Conservation (phyloP, 2,113 vertebrate species). For the Petaurus breviceps region DNA sequence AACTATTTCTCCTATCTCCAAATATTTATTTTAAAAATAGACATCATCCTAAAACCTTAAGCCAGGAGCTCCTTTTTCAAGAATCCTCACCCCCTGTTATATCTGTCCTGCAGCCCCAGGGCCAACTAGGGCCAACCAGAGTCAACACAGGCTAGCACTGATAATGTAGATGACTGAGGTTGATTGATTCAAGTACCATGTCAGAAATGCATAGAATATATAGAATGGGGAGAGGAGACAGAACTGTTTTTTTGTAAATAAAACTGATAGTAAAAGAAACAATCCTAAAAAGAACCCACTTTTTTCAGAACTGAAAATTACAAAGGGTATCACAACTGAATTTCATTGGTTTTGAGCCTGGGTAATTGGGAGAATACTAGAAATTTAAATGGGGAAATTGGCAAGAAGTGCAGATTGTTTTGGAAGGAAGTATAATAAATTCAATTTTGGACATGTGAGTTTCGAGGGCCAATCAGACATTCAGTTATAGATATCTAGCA, state of each 20-base stretch:
- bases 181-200: neutral
- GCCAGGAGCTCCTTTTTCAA: slow-evolving; percentile 29
- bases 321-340: neutral
- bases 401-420: neutral
- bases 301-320: neutral
- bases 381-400: neutral
- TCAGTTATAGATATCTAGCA: neutral
- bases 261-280: neutral
- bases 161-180: neutral
- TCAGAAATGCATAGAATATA: neutral
- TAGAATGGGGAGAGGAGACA: neutral
- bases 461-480: neutral
- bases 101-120: slow-evolving; percentile 3
- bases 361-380: neutral
- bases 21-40: slow-evolving; percentile 43
- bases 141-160: neutral
- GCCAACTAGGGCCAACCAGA: neutral
- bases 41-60: slow-evolving; percentile 58
- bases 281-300: slow-evolving; percentile 1
- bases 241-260: neutral
- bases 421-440: neutral
- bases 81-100: slow-evolving; percentile 11
- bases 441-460: neutral
- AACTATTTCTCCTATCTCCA: slow-evolving; percentile 38
- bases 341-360: neutral